These are phyloP conservation scores for Macropodus opercularis DNA, from an alignment of 2,797 vertebrate genomes.

Conservation along the genomic window DNA sequence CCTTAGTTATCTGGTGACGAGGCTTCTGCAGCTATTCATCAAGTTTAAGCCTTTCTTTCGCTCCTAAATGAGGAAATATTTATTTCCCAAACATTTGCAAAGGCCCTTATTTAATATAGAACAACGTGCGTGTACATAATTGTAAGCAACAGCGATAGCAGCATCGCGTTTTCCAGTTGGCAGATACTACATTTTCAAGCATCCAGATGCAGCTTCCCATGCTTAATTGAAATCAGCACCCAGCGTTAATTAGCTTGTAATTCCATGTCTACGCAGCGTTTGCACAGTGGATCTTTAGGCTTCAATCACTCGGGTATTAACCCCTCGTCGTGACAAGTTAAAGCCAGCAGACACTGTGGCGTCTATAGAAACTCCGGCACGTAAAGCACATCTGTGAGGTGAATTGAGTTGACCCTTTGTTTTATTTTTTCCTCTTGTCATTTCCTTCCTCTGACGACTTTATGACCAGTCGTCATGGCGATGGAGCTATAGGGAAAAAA, in stretches of 20 bases:
- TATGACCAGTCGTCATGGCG: slow-evolving; percentile 23
- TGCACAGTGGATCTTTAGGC: slow-evolving; percentile 16
- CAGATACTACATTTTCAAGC: not conserved
- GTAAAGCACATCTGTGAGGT: slow-evolving; percentile 56
- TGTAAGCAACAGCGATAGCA: too few species aligned
- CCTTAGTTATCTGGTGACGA: not conserved
- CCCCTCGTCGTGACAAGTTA: slow-evolving; percentile 36
- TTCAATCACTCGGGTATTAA: slow-evolving; percentile 20
- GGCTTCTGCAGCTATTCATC: not conserved
- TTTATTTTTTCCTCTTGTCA: slow-evolving; percentile 41
- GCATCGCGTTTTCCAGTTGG: not conserved
- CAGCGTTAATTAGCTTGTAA: slow-evolving; percentile 52
- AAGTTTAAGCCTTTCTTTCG: not conserved
- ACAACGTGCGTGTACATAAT: too few species aligned
- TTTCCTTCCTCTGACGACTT: slow-evolving; percentile 11
- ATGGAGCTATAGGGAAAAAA: slow-evolving; percentile 6
- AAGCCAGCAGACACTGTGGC: slow-evolving; percentile 2
- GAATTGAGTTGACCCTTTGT: slow-evolving; percentile 64
- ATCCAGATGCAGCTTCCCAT: not conserved
- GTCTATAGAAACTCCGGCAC: slow-evolving; percentile 16
- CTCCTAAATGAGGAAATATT: too few species aligned
- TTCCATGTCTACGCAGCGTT: slow-evolving; percentile 37
- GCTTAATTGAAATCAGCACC: slow-evolving; percentile 48
- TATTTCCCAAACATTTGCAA: too few species aligned
- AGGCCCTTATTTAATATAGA: too few species aligned